Evolutionary conservation across 1,140 invertebrate genomes (phyloP).

Genomic region (Acromyrmex heyeri): DNA sequence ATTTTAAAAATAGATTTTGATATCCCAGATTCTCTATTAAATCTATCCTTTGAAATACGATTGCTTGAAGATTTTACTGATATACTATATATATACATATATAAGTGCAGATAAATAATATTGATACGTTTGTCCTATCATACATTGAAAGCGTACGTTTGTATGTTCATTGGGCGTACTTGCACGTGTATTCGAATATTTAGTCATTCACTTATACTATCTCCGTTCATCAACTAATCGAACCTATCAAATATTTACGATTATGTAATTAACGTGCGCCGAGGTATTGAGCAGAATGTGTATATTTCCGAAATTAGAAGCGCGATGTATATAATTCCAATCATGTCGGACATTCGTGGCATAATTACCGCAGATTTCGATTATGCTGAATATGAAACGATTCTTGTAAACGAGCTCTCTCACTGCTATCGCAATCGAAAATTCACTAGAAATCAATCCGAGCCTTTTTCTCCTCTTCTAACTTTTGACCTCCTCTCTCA

Average conservation of each 20-base stretch:
- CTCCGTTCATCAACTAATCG: slow-evolving; percentile 33
- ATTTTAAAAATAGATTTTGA: slow-evolving; percentile 20
- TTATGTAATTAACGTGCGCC: slow-evolving; percentile 36
- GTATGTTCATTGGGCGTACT: background rate
- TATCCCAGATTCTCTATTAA: background rate
- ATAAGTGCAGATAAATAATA: background rate
- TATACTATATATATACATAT: slow-evolving; percentile 2
- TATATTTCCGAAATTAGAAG: slow-evolving; percentile 41
- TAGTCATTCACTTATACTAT: slow-evolving; percentile 41
- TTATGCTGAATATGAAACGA: background rate
- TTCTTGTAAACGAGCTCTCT: slow-evolving; percentile 21
- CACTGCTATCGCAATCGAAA: background rate
- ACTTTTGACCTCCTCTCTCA: background rate
- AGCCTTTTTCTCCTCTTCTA: background rate
- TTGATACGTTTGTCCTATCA: background rate
- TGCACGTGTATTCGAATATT: slow-evolving; percentile 21
- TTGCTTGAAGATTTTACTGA: slow-evolving; percentile 22
- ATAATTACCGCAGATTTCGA: slow-evolving; percentile 50
- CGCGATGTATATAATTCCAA: slow-evolving; percentile 57
- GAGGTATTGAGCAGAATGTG: slow-evolving; percentile 2
- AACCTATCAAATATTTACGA: slow-evolving; percentile 51
- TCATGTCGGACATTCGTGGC: slow-evolving; percentile 35
- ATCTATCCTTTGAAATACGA: background rate
- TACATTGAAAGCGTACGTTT: background rate
- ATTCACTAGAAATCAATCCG: background rate